phyloP scores from a whole-genome alignment of 1,140 invertebrate genomes.

The Thereuonema tuberculata region DNA sequence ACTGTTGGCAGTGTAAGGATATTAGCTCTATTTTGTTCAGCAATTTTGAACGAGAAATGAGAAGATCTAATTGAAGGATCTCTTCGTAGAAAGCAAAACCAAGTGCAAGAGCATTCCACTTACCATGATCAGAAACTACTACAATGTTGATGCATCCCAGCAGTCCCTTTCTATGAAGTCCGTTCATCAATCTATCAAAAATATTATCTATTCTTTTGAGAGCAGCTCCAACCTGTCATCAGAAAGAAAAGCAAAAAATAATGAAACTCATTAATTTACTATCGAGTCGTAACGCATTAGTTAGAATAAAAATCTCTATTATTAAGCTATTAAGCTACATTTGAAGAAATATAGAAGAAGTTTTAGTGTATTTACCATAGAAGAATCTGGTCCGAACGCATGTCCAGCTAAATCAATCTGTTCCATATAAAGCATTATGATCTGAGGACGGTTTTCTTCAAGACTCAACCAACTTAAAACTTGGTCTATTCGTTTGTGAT shows the following conservation, averaged over 20 bases:
- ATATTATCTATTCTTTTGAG: conserved; percentile 16
- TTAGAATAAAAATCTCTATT: too few relatives aligned
- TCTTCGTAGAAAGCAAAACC: too few relatives aligned
- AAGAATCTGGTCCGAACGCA: conserved; percentile 17
- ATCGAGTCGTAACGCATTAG: too few relatives aligned
- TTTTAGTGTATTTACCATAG: neutral
- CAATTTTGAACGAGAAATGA: too few relatives aligned
- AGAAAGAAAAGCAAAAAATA: too few relatives aligned
- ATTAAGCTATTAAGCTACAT: too few relatives aligned
- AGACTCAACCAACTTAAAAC: conserved; percentile 46
- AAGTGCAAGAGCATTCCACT: too few relatives aligned
- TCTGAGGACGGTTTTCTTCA: neutral
- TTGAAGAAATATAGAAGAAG: neutral
- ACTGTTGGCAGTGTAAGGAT: too few relatives aligned
- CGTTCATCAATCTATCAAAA: conserved; percentile 18
- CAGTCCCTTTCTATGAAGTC: conserved; percentile 18
- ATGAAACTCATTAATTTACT: too few relatives aligned
- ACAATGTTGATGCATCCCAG: conserved; percentile 25
- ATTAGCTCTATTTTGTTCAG: too few relatives aligned
- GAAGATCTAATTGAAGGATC: too few relatives aligned
- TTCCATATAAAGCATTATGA: conserved; percentile 19
- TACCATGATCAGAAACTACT: conserved; percentile 25
- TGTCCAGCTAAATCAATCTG: conserved; percentile 21
- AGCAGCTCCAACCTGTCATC: conserved; percentile 16
- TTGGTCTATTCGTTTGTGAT: conserved; percentile 44